phyloP scores from a whole-genome alignment of 2,888 invertebrate genomes.

The Empis stercorea region DNA sequence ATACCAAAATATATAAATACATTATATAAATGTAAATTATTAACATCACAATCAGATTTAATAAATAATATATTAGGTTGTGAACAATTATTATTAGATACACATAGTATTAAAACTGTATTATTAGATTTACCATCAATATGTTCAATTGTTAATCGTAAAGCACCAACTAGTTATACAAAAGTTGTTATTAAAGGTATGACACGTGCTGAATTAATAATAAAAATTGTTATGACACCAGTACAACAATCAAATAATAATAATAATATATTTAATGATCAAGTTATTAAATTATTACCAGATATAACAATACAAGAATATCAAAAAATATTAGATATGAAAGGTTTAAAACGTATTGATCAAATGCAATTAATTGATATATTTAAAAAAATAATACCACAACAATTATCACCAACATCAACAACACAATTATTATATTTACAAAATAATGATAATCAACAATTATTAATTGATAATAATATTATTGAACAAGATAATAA shows the following conservation, averaged over 20 bases:
- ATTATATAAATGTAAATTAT: conserved; percentile 74
- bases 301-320: conserved; percentile 83
- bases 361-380: conserved; percentile 44
- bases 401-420: background rate
- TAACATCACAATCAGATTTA: conserved; percentile 43
- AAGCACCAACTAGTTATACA: conserved; percentile 78
- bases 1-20: conserved; percentile 89
- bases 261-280: conserved; percentile 69
- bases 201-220: conserved; percentile 96
- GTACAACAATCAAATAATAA: conserved; percentile 58
- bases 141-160: conserved; percentile 74
- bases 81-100: conserved; percentile 86
- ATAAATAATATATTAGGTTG: conserved; percentile 58
- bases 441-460: background rate
- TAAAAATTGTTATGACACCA: conserved; percentile 97
- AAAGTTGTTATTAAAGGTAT: conserved; percentile 68
- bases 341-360: conserved; percentile 52
- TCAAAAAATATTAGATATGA: conserved; percentile 92
- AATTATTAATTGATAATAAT: background rate
- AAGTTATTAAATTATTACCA: conserved; percentile 79
- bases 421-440: background rate
- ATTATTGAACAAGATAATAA: background rate
- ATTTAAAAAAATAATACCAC: conserved; percentile 37
- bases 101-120: conserved; percentile 88
- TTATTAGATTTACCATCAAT: conserved; percentile 88